Evolutionary conservation across 1,140 invertebrate species (phyloP).

Genomic region (Drosophila nebulosa): DNA sequence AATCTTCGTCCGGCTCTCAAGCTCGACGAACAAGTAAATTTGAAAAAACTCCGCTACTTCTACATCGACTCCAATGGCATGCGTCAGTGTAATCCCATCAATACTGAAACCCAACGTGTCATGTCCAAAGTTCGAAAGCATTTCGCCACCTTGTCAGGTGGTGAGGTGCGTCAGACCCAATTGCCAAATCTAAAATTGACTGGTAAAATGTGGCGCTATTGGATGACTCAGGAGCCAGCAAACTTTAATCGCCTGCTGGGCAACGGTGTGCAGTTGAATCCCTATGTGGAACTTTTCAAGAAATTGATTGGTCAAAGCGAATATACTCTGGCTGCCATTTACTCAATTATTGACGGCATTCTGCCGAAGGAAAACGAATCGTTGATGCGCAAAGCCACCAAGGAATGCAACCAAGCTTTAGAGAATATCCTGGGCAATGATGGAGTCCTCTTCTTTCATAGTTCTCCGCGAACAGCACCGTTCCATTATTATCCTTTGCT

Average conservation of each 20-base stretch:
- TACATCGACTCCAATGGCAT: slow-evolving; percentile 89
- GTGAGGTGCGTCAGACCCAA: slow-evolving; percentile 77
- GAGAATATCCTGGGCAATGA: slow-evolving; percentile 88
- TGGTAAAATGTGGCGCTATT: slow-evolving; percentile 87
- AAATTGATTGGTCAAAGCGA: slow-evolving; percentile 83
- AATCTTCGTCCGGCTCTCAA: slow-evolving; percentile 63
- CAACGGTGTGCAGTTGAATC: slow-evolving; percentile 83
- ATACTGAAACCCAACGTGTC: slow-evolving; percentile 85
- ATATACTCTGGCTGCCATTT: slow-evolving; percentile 85
- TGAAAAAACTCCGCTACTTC: slow-evolving; percentile 88
- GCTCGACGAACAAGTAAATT: slow-evolving; percentile 83
- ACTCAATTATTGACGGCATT: slow-evolving; percentile 85
- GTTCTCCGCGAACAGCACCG: slow-evolving; percentile 90
- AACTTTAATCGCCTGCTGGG: slow-evolving; percentile 85
- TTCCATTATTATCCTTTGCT: slow-evolving; percentile 92
- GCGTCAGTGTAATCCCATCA: slow-evolving; percentile 86
- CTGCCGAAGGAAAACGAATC: slow-evolving; percentile 84
- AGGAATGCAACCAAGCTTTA: slow-evolving; percentile 84
- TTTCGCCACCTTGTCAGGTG: slow-evolving; percentile 47
- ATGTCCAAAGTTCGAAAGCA: slow-evolving; percentile 82
- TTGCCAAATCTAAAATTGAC: slow-evolving; percentile 85
- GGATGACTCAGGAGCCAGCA: slow-evolving; percentile 86
- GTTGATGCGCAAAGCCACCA: slow-evolving; percentile 85
- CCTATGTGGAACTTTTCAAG: slow-evolving; percentile 83
- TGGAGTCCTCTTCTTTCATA: slow-evolving; percentile 93